Base-by-base conservation (phyloP, 2,888 invertebrate species). In the Blastobasis adustella region DNA sequence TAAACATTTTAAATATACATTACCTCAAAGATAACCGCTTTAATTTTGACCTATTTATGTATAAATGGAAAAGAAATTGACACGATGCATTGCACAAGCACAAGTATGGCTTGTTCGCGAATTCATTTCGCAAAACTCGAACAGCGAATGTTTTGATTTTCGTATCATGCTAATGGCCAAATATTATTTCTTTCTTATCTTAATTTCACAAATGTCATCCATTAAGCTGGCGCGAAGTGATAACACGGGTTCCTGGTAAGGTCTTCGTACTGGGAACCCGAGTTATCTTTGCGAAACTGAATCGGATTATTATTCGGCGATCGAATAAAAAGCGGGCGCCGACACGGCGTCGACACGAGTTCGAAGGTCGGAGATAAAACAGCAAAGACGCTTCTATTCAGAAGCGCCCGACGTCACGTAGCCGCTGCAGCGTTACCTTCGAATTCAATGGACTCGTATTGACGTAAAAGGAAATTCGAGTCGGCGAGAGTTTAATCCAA, bases 251-350 rank as follows among this genome's bases (percentile, higher is more conserved):
- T 65, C 65, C 50, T 47, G 52, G 57, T 63, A 55, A 46, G 47
- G 59, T 61, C 66, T 62, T 61, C 59, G 23, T 23, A 23, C 23
- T 23, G 23, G 23, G 23, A 23, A 23, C 23, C 23, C 23, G 23
- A 23, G 23, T 23, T 23, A 23, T 23, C 23, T 23, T 23, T 23
- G 23, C 63, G 46, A 60, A 66, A 64, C 61, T 63, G 59, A 66
- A 63, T 64, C 54, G 54, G 59, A 61, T 61, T 54, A 54, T 61
- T 62, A 60, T 62, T 56, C 50, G 59, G 61, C 67, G 64, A 69
- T 72, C 66, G 55, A 69, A 69, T 68, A 66, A 69, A 67, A 65
- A 69, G 59, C 61, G 45, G 51, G 46, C 52, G 55, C 51, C 49
- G 59, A 57, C 54, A 53, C 53, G 51, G 47, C 49, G 51, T 36